These are phyloP conservation scores for Glaucopsyche alexis DNA, from an alignment of 2,888 invertebrate species.

Conservation along the genomic window DNA sequence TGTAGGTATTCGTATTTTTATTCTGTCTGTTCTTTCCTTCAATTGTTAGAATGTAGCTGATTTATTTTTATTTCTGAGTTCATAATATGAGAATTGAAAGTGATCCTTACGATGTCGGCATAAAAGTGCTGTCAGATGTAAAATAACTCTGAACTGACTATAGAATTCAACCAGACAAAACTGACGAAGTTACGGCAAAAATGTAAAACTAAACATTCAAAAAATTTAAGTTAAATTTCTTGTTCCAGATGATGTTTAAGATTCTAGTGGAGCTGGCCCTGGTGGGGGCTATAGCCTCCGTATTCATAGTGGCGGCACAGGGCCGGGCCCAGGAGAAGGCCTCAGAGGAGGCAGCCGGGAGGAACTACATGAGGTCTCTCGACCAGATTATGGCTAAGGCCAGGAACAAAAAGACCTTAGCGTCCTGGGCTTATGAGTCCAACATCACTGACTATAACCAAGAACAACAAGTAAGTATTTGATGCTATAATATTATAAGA, in stretches of 20 bases:
- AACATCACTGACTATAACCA: constrained; percentile 87
- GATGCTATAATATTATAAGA: background rate
- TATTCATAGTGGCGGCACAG: constrained; percentile 70
- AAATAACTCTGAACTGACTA: background rate
- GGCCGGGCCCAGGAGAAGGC: constrained; percentile 71
- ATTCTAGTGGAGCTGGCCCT: constrained; percentile 67
- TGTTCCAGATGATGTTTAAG: constrained; percentile 64
- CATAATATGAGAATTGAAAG: no score
- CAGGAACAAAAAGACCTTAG: constrained; percentile 78
- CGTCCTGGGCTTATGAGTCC: constrained; percentile 86
- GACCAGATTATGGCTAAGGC: constrained; percentile 80
- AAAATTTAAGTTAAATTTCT: background rate
- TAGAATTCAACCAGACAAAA: background rate
- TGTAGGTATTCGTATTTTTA: no score
- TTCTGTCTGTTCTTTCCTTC: no score
- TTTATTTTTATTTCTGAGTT: no score
- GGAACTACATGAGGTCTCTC: constrained; percentile 80
- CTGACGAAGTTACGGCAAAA: background rate
- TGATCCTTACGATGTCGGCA: no score
- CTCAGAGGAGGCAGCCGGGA: constrained; percentile 79
- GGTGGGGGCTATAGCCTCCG: constrained; percentile 70
- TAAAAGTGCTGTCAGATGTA: no score
- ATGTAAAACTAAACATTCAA: no score
- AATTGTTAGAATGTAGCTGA: no score
- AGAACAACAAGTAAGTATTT: constrained; percentile 59